A percentile compares a stretch with the other conserved stretches of the same genome.
phyloP scores from a whole-genome alignment of 2,888 invertebrate species.

The Microctonus hyperodae region DNA sequence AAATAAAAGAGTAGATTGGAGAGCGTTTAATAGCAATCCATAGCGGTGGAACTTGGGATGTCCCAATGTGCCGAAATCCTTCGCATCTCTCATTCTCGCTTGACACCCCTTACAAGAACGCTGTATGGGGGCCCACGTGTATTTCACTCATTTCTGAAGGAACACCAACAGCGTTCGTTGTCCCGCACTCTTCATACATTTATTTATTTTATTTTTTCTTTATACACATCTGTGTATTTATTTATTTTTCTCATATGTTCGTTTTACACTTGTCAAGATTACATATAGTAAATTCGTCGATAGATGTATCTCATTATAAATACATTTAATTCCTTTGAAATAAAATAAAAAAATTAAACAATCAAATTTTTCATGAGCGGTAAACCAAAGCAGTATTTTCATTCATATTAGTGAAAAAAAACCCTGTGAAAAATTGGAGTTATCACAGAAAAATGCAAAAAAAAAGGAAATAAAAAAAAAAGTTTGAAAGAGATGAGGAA shows the following conservation, averaged over 20 bases:
- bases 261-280: neutral
- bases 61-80: slow-evolving; percentile 3
- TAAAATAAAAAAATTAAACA: no score
- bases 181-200: slow-evolving; percentile 20
- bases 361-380: no score
- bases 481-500: slow-evolving; percentile 37
- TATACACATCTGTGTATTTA: neutral
- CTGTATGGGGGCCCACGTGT: slow-evolving; percentile 15
- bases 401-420: neutral
- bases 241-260: neutral
- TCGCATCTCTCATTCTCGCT: slow-evolving; percentile 12
- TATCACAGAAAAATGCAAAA: neutral
- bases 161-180: neutral
- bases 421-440: neutral
- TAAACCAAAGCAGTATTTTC: neutral
- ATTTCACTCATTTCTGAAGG: slow-evolving; percentile 16
- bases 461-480: slow-evolving; percentile 21
- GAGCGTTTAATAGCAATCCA: slow-evolving; percentile 12
- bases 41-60: neutral
- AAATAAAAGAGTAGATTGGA: neutral
- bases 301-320: neutral
- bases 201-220: neutral
- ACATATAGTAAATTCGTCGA: neutral
- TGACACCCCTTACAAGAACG: slow-evolving; percentile 17
- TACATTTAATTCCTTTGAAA: no score